phyloP scores from a whole-genome alignment of 2,797 vertebrate genomes.

The Crypturellus tataupa region DNA sequence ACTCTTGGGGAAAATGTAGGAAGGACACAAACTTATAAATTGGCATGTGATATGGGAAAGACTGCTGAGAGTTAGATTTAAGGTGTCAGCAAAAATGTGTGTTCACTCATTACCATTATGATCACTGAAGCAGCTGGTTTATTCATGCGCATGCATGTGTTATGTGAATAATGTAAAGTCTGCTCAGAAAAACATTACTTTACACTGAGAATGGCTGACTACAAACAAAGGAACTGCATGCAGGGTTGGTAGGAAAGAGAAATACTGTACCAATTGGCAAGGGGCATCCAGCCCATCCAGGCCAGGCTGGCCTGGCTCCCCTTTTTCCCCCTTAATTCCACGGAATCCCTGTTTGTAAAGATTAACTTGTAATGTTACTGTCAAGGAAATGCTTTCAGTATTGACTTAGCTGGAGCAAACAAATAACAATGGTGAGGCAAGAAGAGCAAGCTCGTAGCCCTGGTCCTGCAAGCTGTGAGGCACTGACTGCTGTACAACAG shows the following conservation, averaged over 20 bases:
- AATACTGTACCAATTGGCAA: conserved; percentile 99
- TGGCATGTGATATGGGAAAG: conserved; percentile 29
- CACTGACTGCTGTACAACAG: background rate
- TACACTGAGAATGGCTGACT: conserved; percentile 71
- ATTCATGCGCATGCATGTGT: conserved; percentile 81
- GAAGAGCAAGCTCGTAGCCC: conserved; percentile 79
- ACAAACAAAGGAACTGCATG: conserved; percentile 87
- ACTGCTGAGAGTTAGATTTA: conserved; percentile 49
- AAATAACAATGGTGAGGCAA: conserved; percentile 53
- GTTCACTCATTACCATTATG: conserved; percentile 5
- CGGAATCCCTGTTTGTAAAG: conserved; percentile 99
- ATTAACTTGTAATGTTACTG: conserved; percentile 98
- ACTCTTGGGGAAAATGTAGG: conserved; percentile 50
- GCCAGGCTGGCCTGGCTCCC: conserved; percentile 99
- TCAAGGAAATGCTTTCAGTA: conserved; percentile 82
- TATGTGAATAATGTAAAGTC: conserved; percentile 69
- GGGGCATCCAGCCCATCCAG: conserved; percentile 99
- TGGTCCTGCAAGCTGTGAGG: background rate
- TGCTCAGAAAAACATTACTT: conserved; percentile 63
- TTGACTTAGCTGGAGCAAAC: conserved; percentile 76
- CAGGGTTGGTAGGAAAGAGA: conserved; percentile 94
- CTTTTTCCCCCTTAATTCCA: conserved; percentile 99
- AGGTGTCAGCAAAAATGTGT: background rate
- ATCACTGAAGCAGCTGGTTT: conserved; percentile 57
- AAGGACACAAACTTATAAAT: conserved; percentile 48